Evolutionary conservation across 2,888 invertebrate species (phyloP).

Genomic region (Clitarchus hookeri): DNA sequence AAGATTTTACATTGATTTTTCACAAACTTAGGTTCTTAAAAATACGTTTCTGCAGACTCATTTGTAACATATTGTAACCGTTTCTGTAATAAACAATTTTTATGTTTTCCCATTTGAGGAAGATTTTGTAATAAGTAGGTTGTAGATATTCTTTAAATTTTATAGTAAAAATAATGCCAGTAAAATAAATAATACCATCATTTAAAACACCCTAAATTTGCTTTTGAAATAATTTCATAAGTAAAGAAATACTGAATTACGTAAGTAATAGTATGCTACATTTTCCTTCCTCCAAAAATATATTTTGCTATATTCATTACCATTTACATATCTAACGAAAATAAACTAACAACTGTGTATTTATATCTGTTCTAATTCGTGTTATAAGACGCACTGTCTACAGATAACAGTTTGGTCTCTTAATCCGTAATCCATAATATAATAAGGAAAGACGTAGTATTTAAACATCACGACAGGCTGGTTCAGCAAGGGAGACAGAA

Average conservation of each 20-base stretch:
- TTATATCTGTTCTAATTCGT: background rate
- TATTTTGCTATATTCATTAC: slow-evolving; percentile 17
- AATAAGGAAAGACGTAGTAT: background rate
- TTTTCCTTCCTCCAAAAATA: slow-evolving; percentile 18
- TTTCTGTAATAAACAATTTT: background rate
- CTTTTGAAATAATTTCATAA: background rate
- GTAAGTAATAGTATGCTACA: background rate
- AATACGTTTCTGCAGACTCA: background rate
- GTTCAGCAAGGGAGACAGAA: background rate
- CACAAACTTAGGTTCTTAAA: background rate
- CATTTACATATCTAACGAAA: slow-evolving; percentile 4
- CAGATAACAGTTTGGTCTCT: background rate
- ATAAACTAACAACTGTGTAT: slow-evolving; percentile 19
- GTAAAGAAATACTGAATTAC: slow-evolving; percentile 11
- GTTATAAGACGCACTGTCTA: background rate
- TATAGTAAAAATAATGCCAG: background rate
- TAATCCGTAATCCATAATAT: background rate
- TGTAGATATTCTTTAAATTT: slow-evolving; percentile 23
- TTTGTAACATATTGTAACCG: slow-evolving; percentile 5
- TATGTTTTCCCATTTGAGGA: slow-evolving; percentile 5
- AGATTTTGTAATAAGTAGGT: slow-evolving; percentile 27
- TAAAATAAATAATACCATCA: background rate
- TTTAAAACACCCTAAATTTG: slow-evolving; percentile 21
- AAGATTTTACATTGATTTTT: background rate
- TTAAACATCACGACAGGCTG: background rate